Evolutionary conservation across 1,140 invertebrate species (phyloP).

Genomic region (Drosophila lini): DNA sequence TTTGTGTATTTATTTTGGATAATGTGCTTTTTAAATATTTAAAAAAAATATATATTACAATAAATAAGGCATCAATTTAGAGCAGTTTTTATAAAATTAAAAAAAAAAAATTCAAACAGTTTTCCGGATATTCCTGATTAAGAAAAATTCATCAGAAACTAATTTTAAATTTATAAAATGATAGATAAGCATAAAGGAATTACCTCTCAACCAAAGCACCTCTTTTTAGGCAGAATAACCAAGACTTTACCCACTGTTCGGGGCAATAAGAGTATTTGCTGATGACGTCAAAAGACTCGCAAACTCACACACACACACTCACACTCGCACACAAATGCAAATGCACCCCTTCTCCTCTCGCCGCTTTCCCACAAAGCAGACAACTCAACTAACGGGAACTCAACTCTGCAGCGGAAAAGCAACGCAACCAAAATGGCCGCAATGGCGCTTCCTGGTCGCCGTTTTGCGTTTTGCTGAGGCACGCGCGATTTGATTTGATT

Average conservation of each 20-base stretch:
- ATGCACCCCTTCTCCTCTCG: conserved; percentile 3
- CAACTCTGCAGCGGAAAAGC: conserved; percentile 47
- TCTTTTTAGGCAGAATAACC: too few relatives aligned
- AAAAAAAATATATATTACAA: too few relatives aligned
- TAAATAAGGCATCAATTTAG: too few relatives aligned
- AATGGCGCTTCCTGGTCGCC: conserved; percentile 48
- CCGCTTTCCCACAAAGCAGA: conserved; percentile 17
- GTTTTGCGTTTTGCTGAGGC: conserved; percentile 53
- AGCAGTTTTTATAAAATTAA: too few relatives aligned
- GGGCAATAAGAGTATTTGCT: conserved; percentile 44
- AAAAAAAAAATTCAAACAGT: too few relatives aligned
- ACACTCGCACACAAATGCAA: conserved; percentile 19
- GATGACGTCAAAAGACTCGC: conserved; percentile 68
- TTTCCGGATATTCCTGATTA: too few relatives aligned
- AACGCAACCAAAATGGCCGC: conserved; percentile 52
- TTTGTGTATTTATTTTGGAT: too few relatives aligned
- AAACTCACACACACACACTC: conserved; percentile 34
- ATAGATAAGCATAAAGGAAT: too few relatives aligned
- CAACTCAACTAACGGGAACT: conserved; percentile 50
- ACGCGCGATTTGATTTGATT: conserved; percentile 54
- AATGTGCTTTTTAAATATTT: too few relatives aligned
- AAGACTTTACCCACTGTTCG: neutral
- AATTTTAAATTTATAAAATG: too few relatives aligned
- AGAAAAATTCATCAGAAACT: too few relatives aligned
- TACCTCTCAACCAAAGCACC: neutral